Percentiles rank a stretch among this genome's conserved stretches.
phyloP scores from a whole-genome alignment of 1,140 invertebrate species.

The Drosophila ohnishii region DNA sequence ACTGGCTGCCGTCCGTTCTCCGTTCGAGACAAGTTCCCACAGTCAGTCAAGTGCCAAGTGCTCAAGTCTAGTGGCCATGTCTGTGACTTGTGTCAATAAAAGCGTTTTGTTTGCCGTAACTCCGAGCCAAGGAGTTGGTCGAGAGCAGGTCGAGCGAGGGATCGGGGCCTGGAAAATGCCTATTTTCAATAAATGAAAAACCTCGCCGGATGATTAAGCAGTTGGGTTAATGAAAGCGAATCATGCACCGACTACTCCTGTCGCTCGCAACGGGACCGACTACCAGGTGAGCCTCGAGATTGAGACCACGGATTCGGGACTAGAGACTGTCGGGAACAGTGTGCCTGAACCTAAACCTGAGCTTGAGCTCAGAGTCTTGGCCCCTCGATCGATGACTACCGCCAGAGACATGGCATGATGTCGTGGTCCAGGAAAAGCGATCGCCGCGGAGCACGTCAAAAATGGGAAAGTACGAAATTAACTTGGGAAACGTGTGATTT shows the following conservation, averaged over 20 bases:
- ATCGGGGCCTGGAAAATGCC: not conserved
- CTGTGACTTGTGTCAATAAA: slow-evolving; percentile 75
- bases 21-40: slow-evolving; percentile 54
- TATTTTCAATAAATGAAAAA: slow-evolving; percentile 67
- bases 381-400: slow-evolving; percentile 43
- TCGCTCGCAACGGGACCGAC: slow-evolving; percentile 50
- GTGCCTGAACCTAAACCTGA: not conserved
- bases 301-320: slow-evolving; percentile 16
- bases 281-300: slow-evolving; percentile 10
- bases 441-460: slow-evolving; percentile 64
- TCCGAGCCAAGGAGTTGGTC: not conserved
- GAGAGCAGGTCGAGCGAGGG: not conserved
- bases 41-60: slow-evolving; percentile 58
- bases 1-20: slow-evolving; percentile 7
- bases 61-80: slow-evolving; percentile 42
- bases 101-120: slow-evolving; percentile 46
- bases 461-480: slow-evolving; percentile 79
- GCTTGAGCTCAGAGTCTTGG: not conserved
- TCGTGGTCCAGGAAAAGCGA: slow-evolving; percentile 65
- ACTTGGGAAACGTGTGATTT: slow-evolving; percentile 76
- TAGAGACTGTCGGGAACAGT: slow-evolving; percentile 1
- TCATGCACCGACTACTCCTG: slow-evolving; percentile 68
- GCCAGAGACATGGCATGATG: slow-evolving; percentile 36
- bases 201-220: slow-evolving; percentile 70
- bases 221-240: slow-evolving; percentile 78